Percentiles rank a stretch among this genome's conserved stretches.
These are phyloP conservation scores for Hetaerina americana DNA, from an alignment of 1,140 invertebrate genomes.

Conservation along the genomic window DNA sequence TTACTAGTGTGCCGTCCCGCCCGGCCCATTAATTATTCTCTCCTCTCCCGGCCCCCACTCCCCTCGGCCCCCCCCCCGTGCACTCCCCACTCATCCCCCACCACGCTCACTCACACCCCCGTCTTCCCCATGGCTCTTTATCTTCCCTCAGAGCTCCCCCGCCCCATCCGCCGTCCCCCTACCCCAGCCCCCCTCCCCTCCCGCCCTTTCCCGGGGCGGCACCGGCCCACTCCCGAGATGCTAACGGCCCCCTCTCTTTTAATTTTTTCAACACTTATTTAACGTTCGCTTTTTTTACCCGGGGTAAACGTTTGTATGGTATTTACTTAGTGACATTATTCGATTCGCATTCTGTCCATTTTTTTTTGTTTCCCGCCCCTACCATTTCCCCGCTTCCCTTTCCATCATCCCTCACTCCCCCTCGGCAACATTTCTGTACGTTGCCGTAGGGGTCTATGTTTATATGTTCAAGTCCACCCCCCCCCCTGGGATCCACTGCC, in stretches of 20 bases:
- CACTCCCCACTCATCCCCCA: not conserved
- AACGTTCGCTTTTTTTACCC: not conserved
- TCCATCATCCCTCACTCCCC: too few relatives aligned
- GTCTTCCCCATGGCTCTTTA: not conserved
- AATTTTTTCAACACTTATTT: too few relatives aligned
- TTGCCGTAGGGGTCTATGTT: too few relatives aligned
- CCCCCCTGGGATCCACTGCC: not conserved
- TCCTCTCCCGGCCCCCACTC: not conserved
- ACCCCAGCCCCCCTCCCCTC: too few relatives aligned
- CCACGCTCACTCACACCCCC: not conserved
- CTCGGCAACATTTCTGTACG: not conserved
- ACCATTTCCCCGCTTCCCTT: too few relatives aligned
- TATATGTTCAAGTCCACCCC: not conserved
- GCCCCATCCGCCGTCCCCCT: not conserved
- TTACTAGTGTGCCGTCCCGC: conserved; percentile 23
- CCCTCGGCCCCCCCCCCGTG: not conserved
- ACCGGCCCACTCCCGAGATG: not conserved
- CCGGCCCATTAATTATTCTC: conserved; percentile 25
- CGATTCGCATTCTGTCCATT: not conserved
- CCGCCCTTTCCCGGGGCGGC: not conserved
- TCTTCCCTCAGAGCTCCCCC: not conserved
- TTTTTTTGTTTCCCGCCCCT: too few relatives aligned
- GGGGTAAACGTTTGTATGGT: not conserved
- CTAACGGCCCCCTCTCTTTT: not conserved
- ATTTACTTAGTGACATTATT: not conserved